phyloP scores from a whole-genome alignment of 2,113 vertebrate species.

The Aspiorhynchus laticeps region DNA sequence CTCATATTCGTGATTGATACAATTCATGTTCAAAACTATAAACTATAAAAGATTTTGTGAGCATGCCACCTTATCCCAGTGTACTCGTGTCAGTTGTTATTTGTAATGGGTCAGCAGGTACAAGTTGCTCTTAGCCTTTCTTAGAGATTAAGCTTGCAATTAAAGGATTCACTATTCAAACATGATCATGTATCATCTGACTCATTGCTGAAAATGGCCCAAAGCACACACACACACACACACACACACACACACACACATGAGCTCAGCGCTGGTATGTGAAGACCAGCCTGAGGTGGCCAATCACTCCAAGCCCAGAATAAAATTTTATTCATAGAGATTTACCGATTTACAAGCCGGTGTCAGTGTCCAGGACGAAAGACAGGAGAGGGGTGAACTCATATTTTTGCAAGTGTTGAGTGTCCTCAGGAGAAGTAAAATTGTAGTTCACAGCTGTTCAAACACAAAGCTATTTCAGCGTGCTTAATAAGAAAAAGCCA shows the following conservation, averaged over 20 bases:
- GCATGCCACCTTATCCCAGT: background rate
- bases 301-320: conserved; percentile 49
- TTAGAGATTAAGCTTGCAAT: conserved; percentile 65
- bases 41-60: background rate
- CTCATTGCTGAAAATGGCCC: background rate
- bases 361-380: conserved; percentile 49
- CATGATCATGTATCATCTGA: conserved; percentile 57
- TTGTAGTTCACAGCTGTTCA: conserved; percentile 69
- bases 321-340: conserved; percentile 58
- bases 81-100: background rate
- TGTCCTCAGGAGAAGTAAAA: conserved; percentile 61
- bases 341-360: conserved; percentile 62
- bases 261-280: conserved; percentile 64
- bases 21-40: background rate
- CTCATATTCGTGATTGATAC: background rate
- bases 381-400: conserved; percentile 52
- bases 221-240: conserved; percentile 64
- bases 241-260: conserved; percentile 68
- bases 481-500: conserved; percentile 57
- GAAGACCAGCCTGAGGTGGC: conserved; percentile 57
- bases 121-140: conserved; percentile 37
- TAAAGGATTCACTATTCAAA: conserved; percentile 68
- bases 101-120: conserved; percentile 17
- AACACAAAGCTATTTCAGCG: conserved; percentile 61
- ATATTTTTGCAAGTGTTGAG: conserved; percentile 62